Evolutionary conservation across 2,797 vertebrate species (phyloP).

Genomic region (Ispidina lecontei): DNA sequence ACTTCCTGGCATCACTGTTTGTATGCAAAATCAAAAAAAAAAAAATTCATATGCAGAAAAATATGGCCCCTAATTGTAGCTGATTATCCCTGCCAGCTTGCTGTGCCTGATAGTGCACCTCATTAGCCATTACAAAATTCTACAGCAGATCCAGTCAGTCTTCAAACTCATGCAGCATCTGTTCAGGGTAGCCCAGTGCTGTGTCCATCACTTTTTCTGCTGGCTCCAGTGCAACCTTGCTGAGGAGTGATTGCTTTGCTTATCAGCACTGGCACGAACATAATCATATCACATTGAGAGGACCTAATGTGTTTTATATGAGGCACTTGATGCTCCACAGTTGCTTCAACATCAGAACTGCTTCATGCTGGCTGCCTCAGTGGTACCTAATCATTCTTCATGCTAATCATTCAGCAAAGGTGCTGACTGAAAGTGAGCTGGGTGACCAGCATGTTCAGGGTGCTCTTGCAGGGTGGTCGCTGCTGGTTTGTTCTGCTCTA

Average conservation of each 20-base stretch:
- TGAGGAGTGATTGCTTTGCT: conserved; percentile 55
- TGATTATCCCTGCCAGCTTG: conserved; percentile 45
- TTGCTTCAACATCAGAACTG: not conserved
- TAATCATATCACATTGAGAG: conserved; percentile 16
- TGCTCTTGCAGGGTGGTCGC: rapidly evolving
- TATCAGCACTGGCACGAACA: conserved; percentile 27
- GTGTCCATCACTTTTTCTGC: not conserved
- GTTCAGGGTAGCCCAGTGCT: conserved; percentile 44
- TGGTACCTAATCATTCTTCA: not conserved
- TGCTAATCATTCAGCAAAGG: not conserved
- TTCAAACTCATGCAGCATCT: conserved; percentile 49
- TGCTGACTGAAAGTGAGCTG: not conserved
- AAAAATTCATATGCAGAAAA: conserved; percentile 31
- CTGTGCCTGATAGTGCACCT: conserved; percentile 29
- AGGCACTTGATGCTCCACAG: not conserved
- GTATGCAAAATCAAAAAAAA: not conserved
- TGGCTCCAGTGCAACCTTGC: conserved; percentile 3
- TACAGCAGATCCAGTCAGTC: conserved; percentile 29
- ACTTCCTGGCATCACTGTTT: conserved; percentile 4
- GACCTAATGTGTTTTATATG: conserved; percentile 11
- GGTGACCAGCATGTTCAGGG: not conserved
- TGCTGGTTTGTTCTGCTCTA: not conserved
- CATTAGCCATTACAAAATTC: conserved; percentile 56
- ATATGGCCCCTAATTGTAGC: conserved; percentile 33
- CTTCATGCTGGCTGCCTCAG: not conserved